These are phyloP conservation scores for Ophion ellenae DNA, from an alignment of 2,888 invertebrate genomes.

Conservation along the genomic window DNA sequence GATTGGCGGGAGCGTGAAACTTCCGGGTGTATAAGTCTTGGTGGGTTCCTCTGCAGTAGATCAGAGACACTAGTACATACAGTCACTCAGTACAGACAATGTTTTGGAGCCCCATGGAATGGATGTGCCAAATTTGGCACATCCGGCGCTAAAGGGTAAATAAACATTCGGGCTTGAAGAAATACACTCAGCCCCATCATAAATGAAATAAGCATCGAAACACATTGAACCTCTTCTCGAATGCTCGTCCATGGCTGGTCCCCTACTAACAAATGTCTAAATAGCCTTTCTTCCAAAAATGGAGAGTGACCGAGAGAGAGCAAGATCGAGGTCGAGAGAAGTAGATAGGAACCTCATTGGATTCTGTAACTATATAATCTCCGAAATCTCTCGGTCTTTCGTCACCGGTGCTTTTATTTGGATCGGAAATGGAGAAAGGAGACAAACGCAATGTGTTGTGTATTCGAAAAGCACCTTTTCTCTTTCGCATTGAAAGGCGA, in stretches of 20 bases:
- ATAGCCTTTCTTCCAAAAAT: constrained; percentile 1
- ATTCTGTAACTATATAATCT: constrained; percentile 64
- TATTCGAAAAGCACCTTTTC: constrained; percentile 14
- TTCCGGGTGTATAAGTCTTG: too few relatives aligned
- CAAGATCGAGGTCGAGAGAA: not conserved
- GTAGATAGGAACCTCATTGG: constrained; percentile 7
- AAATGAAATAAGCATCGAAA: too few relatives aligned
- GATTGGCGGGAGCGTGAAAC: too few relatives aligned
- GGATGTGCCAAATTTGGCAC: too few relatives aligned
- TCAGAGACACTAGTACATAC: too few relatives aligned
- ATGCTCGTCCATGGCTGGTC: not conserved
- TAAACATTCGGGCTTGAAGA: too few relatives aligned
- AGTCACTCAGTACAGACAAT: too few relatives aligned
- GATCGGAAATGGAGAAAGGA: constrained; percentile 49
- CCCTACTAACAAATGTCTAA: not conserved
- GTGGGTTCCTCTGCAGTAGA: too few relatives aligned
- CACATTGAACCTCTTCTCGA: not conserved
- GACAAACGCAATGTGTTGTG: constrained; percentile 39
- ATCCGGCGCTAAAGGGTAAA: too few relatives aligned
- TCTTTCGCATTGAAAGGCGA: constrained; percentile 41
- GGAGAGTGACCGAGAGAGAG: constrained; percentile 5
- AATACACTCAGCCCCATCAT: too few relatives aligned
- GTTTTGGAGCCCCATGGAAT: too few relatives aligned
- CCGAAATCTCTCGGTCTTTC: constrained; percentile 49
- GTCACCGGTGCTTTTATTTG: constrained; percentile 19